These are phyloP conservation scores for Euwallacea similis DNA, from an alignment of 1,140 invertebrate genomes.

Conservation along the genomic window DNA sequence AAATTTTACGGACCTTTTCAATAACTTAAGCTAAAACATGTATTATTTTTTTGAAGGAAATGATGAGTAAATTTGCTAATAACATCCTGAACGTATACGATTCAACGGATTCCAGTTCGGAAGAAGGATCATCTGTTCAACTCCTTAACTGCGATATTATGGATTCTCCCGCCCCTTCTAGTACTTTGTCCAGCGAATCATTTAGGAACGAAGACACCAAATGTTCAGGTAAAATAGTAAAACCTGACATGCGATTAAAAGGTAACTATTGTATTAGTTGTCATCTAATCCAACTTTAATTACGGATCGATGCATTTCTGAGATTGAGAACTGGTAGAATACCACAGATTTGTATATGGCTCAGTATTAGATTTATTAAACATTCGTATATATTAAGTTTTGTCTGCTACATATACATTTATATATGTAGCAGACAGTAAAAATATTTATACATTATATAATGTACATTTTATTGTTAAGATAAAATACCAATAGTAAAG, in stretches of 20 bases:
- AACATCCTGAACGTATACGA: slow-evolving; percentile 42
- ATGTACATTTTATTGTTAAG: too few relatives aligned
- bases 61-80: slow-evolving; percentile 47
- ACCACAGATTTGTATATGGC: too few relatives aligned
- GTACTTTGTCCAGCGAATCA: background rate
- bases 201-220: slow-evolving; percentile 12
- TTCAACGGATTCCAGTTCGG: slow-evolving; percentile 47
- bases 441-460: too few relatives aligned
- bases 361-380: too few relatives aligned
- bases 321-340: too few relatives aligned
- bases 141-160: background rate
- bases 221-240: slow-evolving; percentile 23
- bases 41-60: slow-evolving; percentile 37
- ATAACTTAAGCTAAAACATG: background rate
- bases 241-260: slow-evolving; percentile 8
- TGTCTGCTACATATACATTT: too few relatives aligned
- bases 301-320: too few relatives aligned
- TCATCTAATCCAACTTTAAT: too few relatives aligned
- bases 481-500: too few relatives aligned
- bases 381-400: too few relatives aligned
- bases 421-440: too few relatives aligned
- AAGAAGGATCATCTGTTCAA: slow-evolving; percentile 33
- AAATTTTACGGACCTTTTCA: too few relatives aligned
- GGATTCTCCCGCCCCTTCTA: background rate
- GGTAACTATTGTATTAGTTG: background rate